Evolutionary conservation across 2,888 invertebrate genomes (phyloP), one percentile per base, ranked within the genome.

Genomic region (Cynaeus angustus): DNA sequence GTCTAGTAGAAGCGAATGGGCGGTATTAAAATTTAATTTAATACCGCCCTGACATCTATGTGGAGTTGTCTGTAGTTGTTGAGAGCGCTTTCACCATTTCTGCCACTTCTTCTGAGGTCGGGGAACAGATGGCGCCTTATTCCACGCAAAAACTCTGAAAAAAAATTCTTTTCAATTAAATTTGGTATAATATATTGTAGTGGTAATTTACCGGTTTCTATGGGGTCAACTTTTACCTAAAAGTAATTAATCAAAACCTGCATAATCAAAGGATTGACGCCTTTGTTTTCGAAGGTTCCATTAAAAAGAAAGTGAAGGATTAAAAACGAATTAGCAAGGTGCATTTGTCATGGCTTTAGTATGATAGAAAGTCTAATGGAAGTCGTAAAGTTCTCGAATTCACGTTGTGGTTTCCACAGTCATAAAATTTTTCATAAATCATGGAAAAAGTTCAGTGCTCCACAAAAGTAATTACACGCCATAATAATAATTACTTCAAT

Each of bases 271-370:
- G n/a, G n/a, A n/a, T n/a, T n/a, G n/a, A n/a, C n/a, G n/a, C n/a
- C n/a, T n/a, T n/a, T 55, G 38, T 55, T 26, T 28, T 43, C 37
- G 6, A 16, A 43, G 45, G n/a, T 16, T 13, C 37, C 59, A 59
- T 59, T 46, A 59, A 43, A n/a, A 59, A 13, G 59, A 59, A 59
- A 59, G 59, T 26, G 43, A 38, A 55, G 16, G 45, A 59, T 59
- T 59, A 59, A 59, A 59, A 59, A 33, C 16, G 10, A 59, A 59
- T 59, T 59, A 43, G 59, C 45, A 7, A 43, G 10, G 56, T 21
- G 28, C 14, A 43, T 56, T 41, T 14, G 30, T 21, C 41, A 12
- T 41, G 41, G 12, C 1, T 41, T n/a, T 21, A n/a, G 41, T 41
- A 6, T 12, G 38, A 37, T 38, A 55, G 55, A 55, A 55, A 55